These are phyloP conservation scores for Centropus bengalensis DNA, from an alignment of 2,113 vertebrate genomes.

Conservation along the genomic window DNA sequence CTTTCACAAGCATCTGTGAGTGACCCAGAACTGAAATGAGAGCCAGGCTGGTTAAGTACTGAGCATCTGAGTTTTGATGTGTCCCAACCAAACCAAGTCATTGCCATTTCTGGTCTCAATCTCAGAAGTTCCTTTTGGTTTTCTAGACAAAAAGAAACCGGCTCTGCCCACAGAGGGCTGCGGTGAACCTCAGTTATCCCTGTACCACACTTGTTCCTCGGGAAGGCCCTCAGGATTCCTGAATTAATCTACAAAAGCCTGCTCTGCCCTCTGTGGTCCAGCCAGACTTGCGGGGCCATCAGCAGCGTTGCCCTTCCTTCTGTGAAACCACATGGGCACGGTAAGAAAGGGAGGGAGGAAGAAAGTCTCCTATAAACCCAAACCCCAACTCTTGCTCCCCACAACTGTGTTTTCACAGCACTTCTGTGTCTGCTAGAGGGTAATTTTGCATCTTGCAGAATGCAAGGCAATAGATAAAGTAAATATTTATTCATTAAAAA, in stretches of 20 bases:
- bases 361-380: background rate
- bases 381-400: background rate
- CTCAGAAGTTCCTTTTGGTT: background rate
- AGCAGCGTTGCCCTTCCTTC: background rate
- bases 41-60: background rate
- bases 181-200: background rate
- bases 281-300: background rate
- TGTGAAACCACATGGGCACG: rapidly evolving
- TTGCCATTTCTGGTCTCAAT: background rate
- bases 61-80: background rate
- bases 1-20: background rate
- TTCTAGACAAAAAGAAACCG: background rate
- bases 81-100: background rate
- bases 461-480: background rate
- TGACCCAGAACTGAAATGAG: background rate
- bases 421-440: background rate
- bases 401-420: background rate
- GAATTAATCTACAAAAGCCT: background rate
- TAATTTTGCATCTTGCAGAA: background rate
- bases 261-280: background rate
- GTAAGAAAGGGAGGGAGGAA: background rate
- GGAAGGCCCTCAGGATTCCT: background rate
- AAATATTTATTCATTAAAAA: background rate
- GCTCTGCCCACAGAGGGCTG: background rate
- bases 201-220: background rate